Evolutionary conservation across 1,140 invertebrate genomes (phyloP), one percentile per base, ranked within the genome.

Genomic region (Megalonaias nervosa): DNA sequence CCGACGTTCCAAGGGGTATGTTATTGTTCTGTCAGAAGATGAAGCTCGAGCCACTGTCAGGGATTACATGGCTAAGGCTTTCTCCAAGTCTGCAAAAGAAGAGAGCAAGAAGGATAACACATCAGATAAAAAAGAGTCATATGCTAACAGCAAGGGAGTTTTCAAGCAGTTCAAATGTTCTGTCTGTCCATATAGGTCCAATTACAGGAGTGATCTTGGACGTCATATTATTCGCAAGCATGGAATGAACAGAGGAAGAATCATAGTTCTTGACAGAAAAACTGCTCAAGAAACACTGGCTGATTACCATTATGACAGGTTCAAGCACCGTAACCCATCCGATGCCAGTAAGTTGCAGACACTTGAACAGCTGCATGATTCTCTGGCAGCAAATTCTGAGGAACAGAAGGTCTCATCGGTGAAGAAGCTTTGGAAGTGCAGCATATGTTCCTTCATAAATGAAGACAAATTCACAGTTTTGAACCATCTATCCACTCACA

Each of bases 1-100:
- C 82, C 82, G 81, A 14, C 69, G 78, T 15, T 23, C 64, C 16
- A 75, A 75, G 57, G 76, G 95, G 61, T 85, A 88, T 55, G 91
- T 92, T n/a, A 94, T 95, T 90, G 95, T 97, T 68, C 91, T 97
- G 77, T 95, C 97, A 93, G 97, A 96, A 67, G 96, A 97, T 91
- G 96, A 96, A 61, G 97, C 97, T 14, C 92, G 95, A 78, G 92
- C 95, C 75, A 97, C 98, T 90, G 97, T 85, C 67, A 64, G 80
- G 26, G 77, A 78, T 17, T 84, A 84, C 48, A 77, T 79, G 64
- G 64, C 68, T 21, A 69, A 77, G 55, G 14, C 59, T 38, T 64
- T 78, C 57, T 48, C 76, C 70, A n/a, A 26, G 31, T 31, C 59
- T 74, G 12, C 73, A 78, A 21, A 73, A 67, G 55, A 62, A 55